phyloP scores from a whole-genome alignment of 2,888 invertebrate genomes.

The Sussaba pulchella region DNA sequence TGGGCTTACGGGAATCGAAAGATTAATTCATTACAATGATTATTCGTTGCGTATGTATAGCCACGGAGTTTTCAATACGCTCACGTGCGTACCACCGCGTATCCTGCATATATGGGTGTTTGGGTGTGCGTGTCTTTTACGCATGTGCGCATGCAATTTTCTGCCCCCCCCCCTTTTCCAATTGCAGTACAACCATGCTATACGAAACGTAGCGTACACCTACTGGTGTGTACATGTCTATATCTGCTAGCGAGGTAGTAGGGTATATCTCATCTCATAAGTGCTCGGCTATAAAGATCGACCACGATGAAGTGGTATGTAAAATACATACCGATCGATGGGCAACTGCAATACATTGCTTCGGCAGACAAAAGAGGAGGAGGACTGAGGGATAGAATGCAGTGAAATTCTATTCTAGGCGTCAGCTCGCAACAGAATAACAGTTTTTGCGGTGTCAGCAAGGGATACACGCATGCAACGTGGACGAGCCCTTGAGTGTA shows the following conservation, averaged over 20 bases:
- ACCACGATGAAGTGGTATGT: constrained; percentile 61
- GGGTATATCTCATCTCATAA: constrained; percentile 58
- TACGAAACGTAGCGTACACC: background rate
- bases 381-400: background rate
- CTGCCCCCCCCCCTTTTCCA: constrained; percentile 14
- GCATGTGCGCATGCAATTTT: constrained; percentile 39
- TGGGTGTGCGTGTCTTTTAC: background rate
- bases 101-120: background rate
- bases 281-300: constrained; percentile 53
- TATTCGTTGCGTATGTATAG: constrained; percentile 22
- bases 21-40: constrained; percentile 56
- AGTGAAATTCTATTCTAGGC: constrained; percentile 59
- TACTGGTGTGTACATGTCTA: background rate
- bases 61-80: background rate
- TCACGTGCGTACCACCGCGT: no score
- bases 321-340: constrained; percentile 65
- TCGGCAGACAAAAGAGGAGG: background rate
- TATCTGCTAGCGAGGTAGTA: background rate
- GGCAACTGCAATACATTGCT: constrained; percentile 43
- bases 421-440: constrained; percentile 30
- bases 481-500: constrained; percentile 35
- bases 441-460: constrained; percentile 14
- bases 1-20: constrained; percentile 38
- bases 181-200: constrained; percentile 10
- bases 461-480: constrained; percentile 21